Conservation (phyloP, 2,113 vertebrate species). For the Eupsittula cactorum region DNA sequence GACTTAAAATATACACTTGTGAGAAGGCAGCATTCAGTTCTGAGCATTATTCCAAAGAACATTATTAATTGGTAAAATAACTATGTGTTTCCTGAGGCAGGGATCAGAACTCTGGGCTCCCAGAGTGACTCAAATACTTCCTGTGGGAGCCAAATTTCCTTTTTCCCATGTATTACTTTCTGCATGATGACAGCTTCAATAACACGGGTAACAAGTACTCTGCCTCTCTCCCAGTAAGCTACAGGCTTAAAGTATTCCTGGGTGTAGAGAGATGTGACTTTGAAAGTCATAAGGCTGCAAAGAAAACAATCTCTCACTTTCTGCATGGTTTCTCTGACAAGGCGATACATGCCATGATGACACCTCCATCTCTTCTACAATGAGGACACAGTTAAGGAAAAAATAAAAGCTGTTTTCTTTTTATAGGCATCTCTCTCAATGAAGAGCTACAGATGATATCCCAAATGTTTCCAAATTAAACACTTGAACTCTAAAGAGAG, state of each 20-base stretch:
- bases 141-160: neutral
- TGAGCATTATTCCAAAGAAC: neutral
- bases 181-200: neutral
- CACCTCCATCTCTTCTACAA: neutral
- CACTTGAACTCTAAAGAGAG: neutral
- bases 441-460: neutral
- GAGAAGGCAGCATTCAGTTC: neutral
- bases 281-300: neutral
- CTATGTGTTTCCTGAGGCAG: neutral
- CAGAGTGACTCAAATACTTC: neutral
- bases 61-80: neutral
- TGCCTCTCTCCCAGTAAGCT: neutral
- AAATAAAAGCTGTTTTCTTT: neutral
- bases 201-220: neutral
- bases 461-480: neutral
- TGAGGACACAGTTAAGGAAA: neutral
- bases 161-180: neutral
- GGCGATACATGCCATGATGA: neutral
- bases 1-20: neutral
- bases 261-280: neutral
- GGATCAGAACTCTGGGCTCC: neutral
- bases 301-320: neutral
- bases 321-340: neutral
- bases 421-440: neutral
- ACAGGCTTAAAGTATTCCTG: neutral